Conservation (phyloP, 1,140 invertebrate species). For the Drosophila rhopaloa region DNA sequence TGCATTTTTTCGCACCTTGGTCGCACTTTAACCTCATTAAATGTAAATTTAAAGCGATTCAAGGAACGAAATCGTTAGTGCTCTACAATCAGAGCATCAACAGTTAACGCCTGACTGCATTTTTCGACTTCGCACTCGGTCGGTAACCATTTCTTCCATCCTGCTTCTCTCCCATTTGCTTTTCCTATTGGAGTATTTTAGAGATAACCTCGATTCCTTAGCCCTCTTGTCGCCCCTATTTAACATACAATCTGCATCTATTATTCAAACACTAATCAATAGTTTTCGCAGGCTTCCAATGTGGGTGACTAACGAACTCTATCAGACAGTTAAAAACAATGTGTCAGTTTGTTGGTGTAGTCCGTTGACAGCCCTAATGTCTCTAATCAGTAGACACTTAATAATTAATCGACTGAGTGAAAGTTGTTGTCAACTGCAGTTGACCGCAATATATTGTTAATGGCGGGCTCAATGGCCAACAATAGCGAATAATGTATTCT, state of each 20-base stretch:
- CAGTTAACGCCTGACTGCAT: slow-evolving; percentile 65
- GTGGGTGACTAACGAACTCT: slow-evolving; percentile 19
- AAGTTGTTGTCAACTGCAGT: slow-evolving; percentile 18
- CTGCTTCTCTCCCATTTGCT: neutral
- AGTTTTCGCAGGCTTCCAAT: slow-evolving; percentile 52
- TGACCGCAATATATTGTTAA: no score
- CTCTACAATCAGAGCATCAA: slow-evolving; percentile 48
- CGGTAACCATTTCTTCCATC: neutral
- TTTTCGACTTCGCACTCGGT: slow-evolving; percentile 55
- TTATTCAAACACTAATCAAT: slow-evolving; percentile 75
- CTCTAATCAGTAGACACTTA: slow-evolving; percentile 33
- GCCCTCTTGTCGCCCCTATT: neutral
- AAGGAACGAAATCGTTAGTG: slow-evolving; percentile 19
- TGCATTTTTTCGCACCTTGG: slow-evolving; percentile 60
- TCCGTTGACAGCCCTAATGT: slow-evolving; percentile 50
- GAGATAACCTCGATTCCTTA: slow-evolving; percentile 28
- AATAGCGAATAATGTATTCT: no score
- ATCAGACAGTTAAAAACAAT: slow-evolving; percentile 54
- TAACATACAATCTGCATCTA: slow-evolving; percentile 53
- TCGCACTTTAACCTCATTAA: slow-evolving; percentile 75
- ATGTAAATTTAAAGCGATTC: slow-evolving; percentile 67
- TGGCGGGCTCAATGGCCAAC: no score
- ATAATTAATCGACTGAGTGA: slow-evolving; percentile 55
- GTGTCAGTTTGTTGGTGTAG: slow-evolving; percentile 41
- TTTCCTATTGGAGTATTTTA: slow-evolving; percentile 25